Conservation (phyloP, 1,140 invertebrate genomes). For the Camponotus vicinus region DNA sequence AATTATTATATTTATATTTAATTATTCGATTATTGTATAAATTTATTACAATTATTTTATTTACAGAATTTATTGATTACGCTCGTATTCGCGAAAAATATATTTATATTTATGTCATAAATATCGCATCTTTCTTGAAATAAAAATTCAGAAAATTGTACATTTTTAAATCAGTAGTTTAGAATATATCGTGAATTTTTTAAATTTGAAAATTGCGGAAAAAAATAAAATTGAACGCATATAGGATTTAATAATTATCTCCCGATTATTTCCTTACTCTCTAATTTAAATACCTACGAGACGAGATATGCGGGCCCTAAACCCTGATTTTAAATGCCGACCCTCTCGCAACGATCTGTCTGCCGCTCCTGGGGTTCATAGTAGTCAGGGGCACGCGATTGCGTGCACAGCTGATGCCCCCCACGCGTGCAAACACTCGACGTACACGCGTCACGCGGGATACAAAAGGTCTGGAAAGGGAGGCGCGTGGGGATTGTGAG, state of each 20-base stretch:
- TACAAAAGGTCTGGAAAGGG: conserved; percentile 36
- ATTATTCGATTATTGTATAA: not conserved
- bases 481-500: conserved; percentile 19
- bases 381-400: conserved; percentile 64
- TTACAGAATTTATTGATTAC: not conserved
- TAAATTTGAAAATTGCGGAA: not conserved
- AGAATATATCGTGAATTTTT: not conserved
- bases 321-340: conserved; percentile 73
- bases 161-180: not conserved
- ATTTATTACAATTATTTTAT: not conserved
- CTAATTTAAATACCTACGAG: conserved; percentile 66
- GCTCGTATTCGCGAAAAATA: not conserved
- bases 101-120: not conserved
- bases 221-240: not conserved
- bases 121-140: not conserved
- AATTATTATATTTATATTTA: no score
- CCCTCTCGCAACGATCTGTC: conserved; percentile 33
- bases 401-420: conserved; percentile 83
- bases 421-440: conserved; percentile 75
- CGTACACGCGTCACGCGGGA: conserved; percentile 54
- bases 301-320: conserved; percentile 22
- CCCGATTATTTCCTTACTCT: not conserved
- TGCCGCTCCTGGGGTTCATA: conserved; percentile 42
- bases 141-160: not conserved
- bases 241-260: not conserved